Evolutionary conservation across 2,113 vertebrate genomes (phyloP), one percentile per base, ranked within the genome.

Genomic region (Myrmecobius fasciatus): DNA sequence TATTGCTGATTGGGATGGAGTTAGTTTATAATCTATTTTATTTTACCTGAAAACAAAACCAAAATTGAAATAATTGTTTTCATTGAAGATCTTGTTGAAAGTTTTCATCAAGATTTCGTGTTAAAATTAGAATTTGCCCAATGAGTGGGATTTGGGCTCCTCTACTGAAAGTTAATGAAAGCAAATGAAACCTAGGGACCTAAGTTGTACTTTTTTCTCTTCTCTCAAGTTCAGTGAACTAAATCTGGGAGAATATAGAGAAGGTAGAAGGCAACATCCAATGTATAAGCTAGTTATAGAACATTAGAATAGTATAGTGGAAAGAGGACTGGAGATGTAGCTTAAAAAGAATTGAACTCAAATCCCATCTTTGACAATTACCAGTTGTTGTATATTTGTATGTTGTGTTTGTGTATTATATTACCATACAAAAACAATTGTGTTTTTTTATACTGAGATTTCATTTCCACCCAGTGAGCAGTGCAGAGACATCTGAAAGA

Each of bases 81-180:
- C 75, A 92, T 96, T 92, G 89, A 95, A 36, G 31, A 36, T 31
- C 96, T 94, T 94, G 89, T n/a, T 49, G 49, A 94, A 96, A 94
- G 49, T 46, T 56, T 88, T 0, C 53, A 3, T 95, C 53, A 49
- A 8, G 1, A 93, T 96, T 97, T 96, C 95, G 92, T 94, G 52
- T 83, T 49, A 52, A 36, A 96, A 92, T 56, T 91, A 91, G 46
- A 75, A 93, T 91, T 83, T 96, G n/a, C 36, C 12, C 36, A 89
- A 51, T 46, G 26, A 48, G 60, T 67, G 60, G 14, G 89, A 25
- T 12, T 17, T 20, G 10, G 93, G 12, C 53, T 52, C 4, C 8
- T 83, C 14, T 52, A 8, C 92, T 93, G 20, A 49, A 60, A 91
- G n/a, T 89, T 52, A 0, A 47, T 89, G 51, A 46, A 22, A 20